phyloP scores from a whole-genome alignment of 1,140 invertebrate genomes.

The Zaprionus vittiger region DNA sequence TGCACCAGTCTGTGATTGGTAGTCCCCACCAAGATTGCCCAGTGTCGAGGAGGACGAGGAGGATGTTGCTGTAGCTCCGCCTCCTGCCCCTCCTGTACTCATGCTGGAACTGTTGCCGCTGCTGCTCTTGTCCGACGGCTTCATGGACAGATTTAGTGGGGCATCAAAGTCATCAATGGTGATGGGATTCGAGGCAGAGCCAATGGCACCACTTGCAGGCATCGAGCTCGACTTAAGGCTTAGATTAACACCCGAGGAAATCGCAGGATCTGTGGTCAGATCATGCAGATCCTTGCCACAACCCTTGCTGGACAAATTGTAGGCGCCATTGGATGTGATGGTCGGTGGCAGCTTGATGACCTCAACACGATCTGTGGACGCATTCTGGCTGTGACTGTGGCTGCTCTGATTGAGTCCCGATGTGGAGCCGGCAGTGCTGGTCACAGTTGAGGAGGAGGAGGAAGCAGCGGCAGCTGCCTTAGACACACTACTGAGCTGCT shows the following conservation, averaged over 20 bases:
- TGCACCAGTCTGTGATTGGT: slow-evolving; percentile 43
- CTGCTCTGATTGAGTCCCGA: slow-evolving; percentile 1
- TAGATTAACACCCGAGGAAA: slow-evolving; percentile 72
- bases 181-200: slow-evolving; percentile 83
- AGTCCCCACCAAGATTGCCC: slow-evolving; percentile 53
- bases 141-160: slow-evolving; percentile 92
- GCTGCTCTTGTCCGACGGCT: slow-evolving; percentile 86
- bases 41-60: slow-evolving; percentile 24
- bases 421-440: slow-evolving; percentile 8
- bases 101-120: slow-evolving; percentile 13
- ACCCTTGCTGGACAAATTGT: slow-evolving; percentile 81
- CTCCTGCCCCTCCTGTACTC: slow-evolving; percentile 5
- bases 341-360: slow-evolving; percentile 90
- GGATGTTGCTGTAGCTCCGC: slow-evolving; percentile 6
- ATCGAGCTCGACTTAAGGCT: slow-evolving; percentile 73
- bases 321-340: slow-evolving; percentile 83
- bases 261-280: slow-evolving; percentile 62
- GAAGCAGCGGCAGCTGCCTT: slow-evolving; percentile 35
- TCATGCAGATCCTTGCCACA: slow-evolving; percentile 71
- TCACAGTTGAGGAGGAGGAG: slow-evolving; percentile 15
- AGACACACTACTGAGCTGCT: slow-evolving; percentile 56
- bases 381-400: slow-evolving; percentile 41
- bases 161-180: slow-evolving; percentile 88
- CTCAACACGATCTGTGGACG: slow-evolving; percentile 88
- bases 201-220: slow-evolving; percentile 70